Evolutionary conservation across 92 coral and sea anemone genomes (phyloP), one percentile per base, ranked within the genome.

Genomic region (Umimayanthus chanpuru): DNA sequence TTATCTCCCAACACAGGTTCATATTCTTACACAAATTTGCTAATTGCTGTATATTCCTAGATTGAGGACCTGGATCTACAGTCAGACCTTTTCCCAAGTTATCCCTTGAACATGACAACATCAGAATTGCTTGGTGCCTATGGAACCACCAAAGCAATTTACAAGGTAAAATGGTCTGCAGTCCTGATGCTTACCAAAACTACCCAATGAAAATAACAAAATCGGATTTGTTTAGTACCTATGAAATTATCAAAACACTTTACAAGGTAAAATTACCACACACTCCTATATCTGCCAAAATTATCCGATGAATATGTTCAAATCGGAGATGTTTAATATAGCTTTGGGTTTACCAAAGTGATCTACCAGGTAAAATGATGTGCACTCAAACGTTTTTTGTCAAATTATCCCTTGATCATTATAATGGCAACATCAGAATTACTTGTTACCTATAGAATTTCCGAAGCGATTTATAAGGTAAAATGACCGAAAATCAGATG

Each of bases 51-150:
- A 32, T 2, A 15, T 5, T 18, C 43, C 41, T 30, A 74, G 79
- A 10, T 74, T 74, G 79, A 74, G 21, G 79, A 74, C 79, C 9
- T 74, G 53, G 50, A 74, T 74, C 11, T 30, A 36, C 79, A 38
- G 25, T 74, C 79, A 36, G 44, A 74, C 79, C 12, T 18, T 8
- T 74, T 74, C 6, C n/a, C n/a, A 39, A 74, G 6, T 74, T 12
- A 39, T 74, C 79, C 79, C 1, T 4, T 74, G 50, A 36, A 50
- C 25, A 36, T 18, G 79, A 74, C 44, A 39, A 39, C 44, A 20
- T 39, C 79, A 39, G 79, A 9, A 39, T 4, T 43, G n/a, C 26
- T 18, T 36, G 25, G 43, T 10, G 2, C 9, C 25, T 32, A 18
- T 21, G 44, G 43, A 43, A 18, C 29, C 2, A 74, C 43, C 43